Conservation (phyloP, 2,888 invertebrate species). For the Crioceris asparagi region DNA sequence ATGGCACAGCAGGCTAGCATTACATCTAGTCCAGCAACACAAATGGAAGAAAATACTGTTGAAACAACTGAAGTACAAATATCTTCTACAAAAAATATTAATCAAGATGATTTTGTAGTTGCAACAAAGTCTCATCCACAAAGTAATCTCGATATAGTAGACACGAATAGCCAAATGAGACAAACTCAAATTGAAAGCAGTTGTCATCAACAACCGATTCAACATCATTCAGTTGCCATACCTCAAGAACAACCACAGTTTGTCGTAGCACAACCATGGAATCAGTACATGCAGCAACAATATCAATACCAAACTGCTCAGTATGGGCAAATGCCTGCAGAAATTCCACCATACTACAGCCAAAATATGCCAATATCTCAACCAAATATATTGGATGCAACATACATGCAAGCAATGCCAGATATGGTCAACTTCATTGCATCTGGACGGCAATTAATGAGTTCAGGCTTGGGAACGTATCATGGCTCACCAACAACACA, state of each 20-base stretch:
- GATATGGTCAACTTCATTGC: conserved; percentile 43
- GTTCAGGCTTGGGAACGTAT: conserved; percentile 42
- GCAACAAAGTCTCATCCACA: too few relatives aligned
- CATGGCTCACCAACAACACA: conserved; percentile 27
- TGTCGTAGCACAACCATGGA: conserved; percentile 17
- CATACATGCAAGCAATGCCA: conserved; percentile 41
- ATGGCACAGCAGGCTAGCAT: conserved; percentile 14
- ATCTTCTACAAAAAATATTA: not conserved
- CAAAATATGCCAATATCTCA: conserved; percentile 13
- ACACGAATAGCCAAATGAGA: too few relatives aligned
- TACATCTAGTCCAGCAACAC: not conserved
- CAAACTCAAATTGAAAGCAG: not conserved
- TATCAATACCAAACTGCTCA: not conserved
- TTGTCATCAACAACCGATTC: not conserved
- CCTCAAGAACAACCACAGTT: conserved; percentile 9
- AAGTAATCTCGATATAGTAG: not conserved
- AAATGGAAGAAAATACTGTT: not conserved
- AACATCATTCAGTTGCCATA: not conserved
- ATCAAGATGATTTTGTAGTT: not conserved
- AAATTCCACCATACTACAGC: conserved; percentile 2
- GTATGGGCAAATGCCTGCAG: not conserved
- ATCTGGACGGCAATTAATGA: conserved; percentile 38
- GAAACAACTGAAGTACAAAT: conserved; percentile 5
- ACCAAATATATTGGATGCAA: conserved; percentile 36
- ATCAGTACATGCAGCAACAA: conserved; percentile 24